phyloP scores from a whole-genome alignment of 2,888 invertebrate species.

The Celastrina argiolus region DNA sequence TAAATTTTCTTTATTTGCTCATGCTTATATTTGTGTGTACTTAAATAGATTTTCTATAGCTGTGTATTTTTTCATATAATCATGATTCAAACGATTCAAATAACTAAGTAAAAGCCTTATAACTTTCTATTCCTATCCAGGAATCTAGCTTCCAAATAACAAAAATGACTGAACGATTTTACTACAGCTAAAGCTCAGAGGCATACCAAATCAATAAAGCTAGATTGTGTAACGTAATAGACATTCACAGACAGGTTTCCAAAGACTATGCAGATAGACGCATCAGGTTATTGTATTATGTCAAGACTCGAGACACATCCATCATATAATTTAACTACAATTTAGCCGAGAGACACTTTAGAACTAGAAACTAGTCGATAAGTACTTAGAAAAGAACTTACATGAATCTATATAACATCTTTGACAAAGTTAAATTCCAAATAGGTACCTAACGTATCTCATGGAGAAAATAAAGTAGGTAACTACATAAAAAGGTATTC shows the following conservation, averaged over 20 bases:
- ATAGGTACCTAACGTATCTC: too few species aligned
- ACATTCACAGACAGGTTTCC: background rate
- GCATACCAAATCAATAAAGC: background rate
- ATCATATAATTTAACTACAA: background rate
- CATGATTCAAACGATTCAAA: background rate
- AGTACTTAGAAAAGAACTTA: background rate
- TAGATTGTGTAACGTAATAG: background rate
- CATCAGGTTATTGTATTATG: background rate
- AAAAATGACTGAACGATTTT: background rate
- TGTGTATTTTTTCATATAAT: too few species aligned
- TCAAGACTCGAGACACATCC: background rate
- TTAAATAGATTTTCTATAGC: too few species aligned
- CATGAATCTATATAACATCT: background rate
- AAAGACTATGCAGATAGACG: background rate
- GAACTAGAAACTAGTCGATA: background rate
- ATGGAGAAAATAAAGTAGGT: too few species aligned
- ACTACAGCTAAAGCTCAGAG: background rate
- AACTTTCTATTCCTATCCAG: background rate
- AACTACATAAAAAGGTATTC: too few species aligned
- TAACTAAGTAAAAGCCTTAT: background rate
- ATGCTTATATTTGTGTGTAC: too few species aligned
- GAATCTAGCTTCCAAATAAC: background rate
- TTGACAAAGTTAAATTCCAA: too few species aligned
- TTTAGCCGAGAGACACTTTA: background rate
- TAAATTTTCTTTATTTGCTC: too few species aligned